phyloP scores from a whole-genome alignment of 2,797 vertebrate genomes.

The Gymnopithys bicolor region DNA sequence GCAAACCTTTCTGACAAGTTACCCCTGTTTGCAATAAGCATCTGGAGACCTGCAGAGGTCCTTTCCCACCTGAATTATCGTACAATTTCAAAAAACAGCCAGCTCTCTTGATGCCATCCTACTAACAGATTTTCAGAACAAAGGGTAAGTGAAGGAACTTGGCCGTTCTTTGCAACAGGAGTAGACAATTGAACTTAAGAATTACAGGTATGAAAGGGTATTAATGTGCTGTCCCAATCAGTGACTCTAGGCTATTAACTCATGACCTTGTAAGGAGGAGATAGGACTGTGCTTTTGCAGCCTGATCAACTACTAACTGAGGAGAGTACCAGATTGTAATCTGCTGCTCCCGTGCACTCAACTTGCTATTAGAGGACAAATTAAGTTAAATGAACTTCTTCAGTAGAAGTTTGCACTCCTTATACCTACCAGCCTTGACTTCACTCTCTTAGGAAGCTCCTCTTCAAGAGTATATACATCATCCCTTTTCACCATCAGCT shows the following conservation, averaged over 20 bases:
- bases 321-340: background rate
- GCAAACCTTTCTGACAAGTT: background rate
- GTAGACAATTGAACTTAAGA: accelerated
- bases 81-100: background rate
- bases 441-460: constrained; percentile 95
- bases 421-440: constrained; percentile 89
- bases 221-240: background rate
- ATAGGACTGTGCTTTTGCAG: background rate
- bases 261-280: background rate
- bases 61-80: background rate
- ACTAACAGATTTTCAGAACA: background rate
- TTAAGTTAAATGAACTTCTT: background rate
- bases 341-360: background rate
- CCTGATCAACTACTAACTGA: background rate
- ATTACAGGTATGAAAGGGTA: background rate
- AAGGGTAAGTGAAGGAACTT: background rate
- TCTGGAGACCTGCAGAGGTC: background rate
- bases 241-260: background rate
- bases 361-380: background rate
- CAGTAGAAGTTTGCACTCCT: background rate
- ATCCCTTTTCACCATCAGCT: constrained; percentile 91
- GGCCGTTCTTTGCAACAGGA: background rate
- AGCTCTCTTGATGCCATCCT: background rate
- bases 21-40: background rate
- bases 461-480: constrained; percentile 95